Evolutionary conservation across 1,140 invertebrate genomes (phyloP).

Genomic region (Drosophila gunungcola): DNA sequence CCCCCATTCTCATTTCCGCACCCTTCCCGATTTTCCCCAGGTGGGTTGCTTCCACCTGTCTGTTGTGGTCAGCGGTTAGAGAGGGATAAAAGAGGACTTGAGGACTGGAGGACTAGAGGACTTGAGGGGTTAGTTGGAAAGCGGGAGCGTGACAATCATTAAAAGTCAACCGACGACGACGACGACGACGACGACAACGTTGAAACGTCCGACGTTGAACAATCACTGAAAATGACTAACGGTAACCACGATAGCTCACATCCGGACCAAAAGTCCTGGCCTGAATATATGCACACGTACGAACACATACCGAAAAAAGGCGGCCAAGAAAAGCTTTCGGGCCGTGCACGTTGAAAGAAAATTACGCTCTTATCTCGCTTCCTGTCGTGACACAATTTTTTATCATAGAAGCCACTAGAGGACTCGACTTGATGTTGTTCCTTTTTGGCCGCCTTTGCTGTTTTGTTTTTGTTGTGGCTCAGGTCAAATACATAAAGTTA

Average conservation of each 20-base stretch:
- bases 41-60: constrained; percentile 56
- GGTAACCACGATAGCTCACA: constrained; percentile 82
- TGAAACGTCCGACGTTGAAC: constrained; percentile 69
- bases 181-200: constrained; percentile 55
- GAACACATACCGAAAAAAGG: background rate
- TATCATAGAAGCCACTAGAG: constrained; percentile 74
- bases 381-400: constrained; percentile 84
- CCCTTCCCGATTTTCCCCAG: constrained; percentile 9
- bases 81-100: background rate
- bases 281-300: constrained; percentile 11
- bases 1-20: background rate
- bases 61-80: constrained; percentile 40
- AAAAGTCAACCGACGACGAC: constrained; percentile 71
- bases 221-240: constrained; percentile 84
- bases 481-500: constrained; percentile 79
- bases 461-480: constrained; percentile 28
- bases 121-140: constrained; percentile 9
- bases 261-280: constrained; percentile 61
- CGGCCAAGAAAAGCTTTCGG: constrained; percentile 58
- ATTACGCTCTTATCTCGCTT: constrained; percentile 84
- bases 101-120: background rate
- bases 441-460: background rate
- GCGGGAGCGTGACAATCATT: constrained; percentile 82
- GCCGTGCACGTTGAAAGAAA: constrained; percentile 76
- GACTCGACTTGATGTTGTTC: constrained; percentile 32